phyloP scores from a whole-genome alignment of 2,888 invertebrate species.

The Acleris laterana region DNA sequence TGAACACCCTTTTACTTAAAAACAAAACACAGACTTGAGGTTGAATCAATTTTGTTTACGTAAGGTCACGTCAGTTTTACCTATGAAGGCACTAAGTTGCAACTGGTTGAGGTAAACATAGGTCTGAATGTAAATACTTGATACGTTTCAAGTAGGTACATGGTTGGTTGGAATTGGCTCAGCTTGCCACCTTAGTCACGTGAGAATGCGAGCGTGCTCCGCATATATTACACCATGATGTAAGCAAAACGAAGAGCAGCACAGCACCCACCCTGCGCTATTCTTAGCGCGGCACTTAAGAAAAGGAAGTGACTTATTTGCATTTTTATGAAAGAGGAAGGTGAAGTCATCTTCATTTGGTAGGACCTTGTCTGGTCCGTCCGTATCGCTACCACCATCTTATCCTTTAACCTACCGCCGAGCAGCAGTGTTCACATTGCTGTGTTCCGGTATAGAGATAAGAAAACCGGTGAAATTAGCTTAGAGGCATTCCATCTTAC shows the following conservation, averaged over 20 bases:
- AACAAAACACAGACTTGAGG: constrained; percentile 10
- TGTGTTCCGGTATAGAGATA: no score
- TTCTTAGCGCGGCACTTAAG: constrained; percentile 71
- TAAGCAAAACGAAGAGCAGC: constrained; percentile 49
- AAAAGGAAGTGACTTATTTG: constrained; percentile 80
- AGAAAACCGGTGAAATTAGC: no score
- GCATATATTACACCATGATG: constrained; percentile 50
- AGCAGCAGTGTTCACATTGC: no score
- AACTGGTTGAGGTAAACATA: no score
- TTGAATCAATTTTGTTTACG: constrained; percentile 22
- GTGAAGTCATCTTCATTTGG: constrained; percentile 60
- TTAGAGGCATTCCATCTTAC: no score
- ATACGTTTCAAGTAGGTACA: no score
- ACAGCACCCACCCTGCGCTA: constrained; percentile 73
- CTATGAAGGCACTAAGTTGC: no score
- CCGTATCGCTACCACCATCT: no score
- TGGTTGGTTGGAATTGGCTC: not conserved
- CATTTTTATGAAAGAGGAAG: constrained; percentile 80
- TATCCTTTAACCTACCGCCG: no score
- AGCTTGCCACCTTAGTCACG: not conserved
- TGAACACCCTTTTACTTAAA: not conserved
- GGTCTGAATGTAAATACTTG: no score
- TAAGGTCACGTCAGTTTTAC: not conserved
- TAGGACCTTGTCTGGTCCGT: not conserved
- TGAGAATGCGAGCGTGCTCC: constrained; percentile 12